Evolutionary conservation across 2,888 invertebrate genomes (phyloP), one percentile per base, ranked within the genome.

Genomic region (Cremastinae sp.): DNA sequence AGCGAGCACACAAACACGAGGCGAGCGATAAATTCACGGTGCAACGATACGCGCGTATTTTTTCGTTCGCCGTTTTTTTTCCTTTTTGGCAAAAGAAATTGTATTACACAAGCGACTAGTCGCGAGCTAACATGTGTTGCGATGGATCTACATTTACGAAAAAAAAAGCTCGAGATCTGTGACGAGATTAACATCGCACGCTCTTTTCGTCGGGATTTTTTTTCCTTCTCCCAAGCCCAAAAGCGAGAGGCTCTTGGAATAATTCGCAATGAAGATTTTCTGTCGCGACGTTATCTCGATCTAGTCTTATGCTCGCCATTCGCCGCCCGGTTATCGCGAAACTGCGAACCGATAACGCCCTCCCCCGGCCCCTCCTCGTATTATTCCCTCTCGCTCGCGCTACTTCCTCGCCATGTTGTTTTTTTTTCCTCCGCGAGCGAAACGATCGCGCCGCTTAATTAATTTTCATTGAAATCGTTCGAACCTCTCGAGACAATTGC

Each of bases 251-350:
- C 41, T 43, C 59, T 39, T 47, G 3, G 47, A 61, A 61, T 61
- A 28, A 39, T 64, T 51, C n/a, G 51, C 35, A 12, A 28, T 45
- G 45, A 61, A 18, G 45, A 22, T 22, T n/a, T n/a, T 20, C 49
- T n/a, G 53, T 10, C 35, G 16, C n/a, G 37, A 10, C 14, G 37
- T 68, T 49, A 47, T 68, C 55, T 56, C 66, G 56, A 66, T 66
- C 66, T 43, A 43, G 55, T n/a, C 47, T n/a, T n/a, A 43, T 20
- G 37, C 56, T 12, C 58, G 49, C 47, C 45, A 41, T 53, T 58
- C 28, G 41, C 22, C 64, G 58, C 16, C 66, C 66, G 71, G 59
- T 75, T 75, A 75, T 75, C 75, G 71, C 47, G 20, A 43, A 41
- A 37, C 28, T 5, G 28, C 28, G 28, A 28, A 28, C 28, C 47